phyloP scores from a whole-genome alignment of 2,113 vertebrate species.

The Glareola pratincola region DNA sequence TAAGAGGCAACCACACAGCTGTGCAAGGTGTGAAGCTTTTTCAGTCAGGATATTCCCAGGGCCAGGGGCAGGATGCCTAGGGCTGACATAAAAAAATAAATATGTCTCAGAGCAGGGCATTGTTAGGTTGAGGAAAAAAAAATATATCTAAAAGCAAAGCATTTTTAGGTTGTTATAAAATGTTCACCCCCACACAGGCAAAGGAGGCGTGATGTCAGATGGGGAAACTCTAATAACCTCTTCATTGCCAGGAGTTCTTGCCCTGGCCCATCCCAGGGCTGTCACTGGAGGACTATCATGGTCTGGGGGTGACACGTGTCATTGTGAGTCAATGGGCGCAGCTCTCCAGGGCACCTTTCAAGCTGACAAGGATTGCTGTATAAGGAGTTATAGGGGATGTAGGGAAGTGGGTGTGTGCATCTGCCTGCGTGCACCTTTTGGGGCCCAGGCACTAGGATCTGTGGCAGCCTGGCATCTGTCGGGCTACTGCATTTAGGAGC shows the following conservation, averaged over 20 bases:
- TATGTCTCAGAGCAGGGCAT: background rate
- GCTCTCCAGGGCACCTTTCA: background rate
- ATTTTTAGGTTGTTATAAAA: background rate
- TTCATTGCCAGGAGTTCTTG: background rate
- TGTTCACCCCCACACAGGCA: background rate
- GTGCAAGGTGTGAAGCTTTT: background rate
- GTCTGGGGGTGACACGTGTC: background rate
- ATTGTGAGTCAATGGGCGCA: background rate
- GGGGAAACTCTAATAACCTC: background rate
- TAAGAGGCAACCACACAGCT: background rate
- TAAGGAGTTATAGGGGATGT: background rate
- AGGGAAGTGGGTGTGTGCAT: background rate
- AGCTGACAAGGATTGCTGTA: background rate
- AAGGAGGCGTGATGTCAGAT: rapidly evolving
- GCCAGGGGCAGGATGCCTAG: background rate
- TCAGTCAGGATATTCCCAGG: background rate
- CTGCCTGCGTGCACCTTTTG: background rate
- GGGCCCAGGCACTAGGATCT: background rate
- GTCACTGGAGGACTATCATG: background rate
- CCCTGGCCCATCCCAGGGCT: background rate
- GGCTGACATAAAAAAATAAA: background rate
- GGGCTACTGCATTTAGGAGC: background rate
- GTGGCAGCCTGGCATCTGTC: background rate
- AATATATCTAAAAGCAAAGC: background rate
- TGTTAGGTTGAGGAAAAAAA: background rate